These are phyloP conservation scores for Octopus bimaculoides DNA, from an alignment of 1,140 invertebrate species.

Conservation along the genomic window DNA sequence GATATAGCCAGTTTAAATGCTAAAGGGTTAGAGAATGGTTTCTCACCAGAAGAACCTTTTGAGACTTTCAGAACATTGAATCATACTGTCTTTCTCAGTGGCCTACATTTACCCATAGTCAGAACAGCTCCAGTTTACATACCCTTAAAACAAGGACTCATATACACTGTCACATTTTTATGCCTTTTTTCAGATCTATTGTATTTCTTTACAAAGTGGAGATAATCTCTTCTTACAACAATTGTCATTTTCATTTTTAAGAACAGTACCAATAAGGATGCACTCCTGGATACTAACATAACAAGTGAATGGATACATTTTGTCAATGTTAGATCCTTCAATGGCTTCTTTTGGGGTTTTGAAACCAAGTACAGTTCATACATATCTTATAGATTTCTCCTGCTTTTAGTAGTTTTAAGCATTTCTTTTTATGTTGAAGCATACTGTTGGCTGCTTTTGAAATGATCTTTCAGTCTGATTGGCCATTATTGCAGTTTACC, in stretches of 20 bases:
- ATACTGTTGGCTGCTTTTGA: conserved; percentile 96
- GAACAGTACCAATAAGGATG: conserved; percentile 92
- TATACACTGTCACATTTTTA: conserved; percentile 97
- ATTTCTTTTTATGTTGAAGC: conserved; percentile 81
- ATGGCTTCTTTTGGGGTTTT: conserved; percentile 97
- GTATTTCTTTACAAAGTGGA: conserved; percentile 98
- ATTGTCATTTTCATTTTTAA: conserved; percentile 99
- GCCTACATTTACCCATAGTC: conserved; percentile 97
- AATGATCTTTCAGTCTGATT: conserved; percentile 81
- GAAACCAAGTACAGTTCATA: conserved; percentile 93
- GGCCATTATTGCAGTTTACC: too few species aligned
- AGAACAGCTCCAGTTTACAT: conserved; percentile 94
- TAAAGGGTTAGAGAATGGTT: conserved; percentile 82
- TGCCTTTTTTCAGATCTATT: conserved; percentile 98
- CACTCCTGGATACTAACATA: conserved; percentile 97
- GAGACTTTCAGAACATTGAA: conserved; percentile 99
- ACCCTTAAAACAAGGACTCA: conserved; percentile 99
- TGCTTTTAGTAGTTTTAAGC: conserved; percentile 40
- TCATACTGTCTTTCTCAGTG: conserved; percentile 96
- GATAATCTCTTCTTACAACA: conserved; percentile 95
- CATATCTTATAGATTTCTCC: conserved; percentile 70
- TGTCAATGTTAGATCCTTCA: conserved; percentile 98
- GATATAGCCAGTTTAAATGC: background rate
- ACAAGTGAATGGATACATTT: conserved; percentile 99
- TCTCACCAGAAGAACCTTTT: conserved; percentile 91